These are phyloP conservation scores for Drosophila nigricruria DNA, from an alignment of 2,888 invertebrate species.

Conservation along the genomic window DNA sequence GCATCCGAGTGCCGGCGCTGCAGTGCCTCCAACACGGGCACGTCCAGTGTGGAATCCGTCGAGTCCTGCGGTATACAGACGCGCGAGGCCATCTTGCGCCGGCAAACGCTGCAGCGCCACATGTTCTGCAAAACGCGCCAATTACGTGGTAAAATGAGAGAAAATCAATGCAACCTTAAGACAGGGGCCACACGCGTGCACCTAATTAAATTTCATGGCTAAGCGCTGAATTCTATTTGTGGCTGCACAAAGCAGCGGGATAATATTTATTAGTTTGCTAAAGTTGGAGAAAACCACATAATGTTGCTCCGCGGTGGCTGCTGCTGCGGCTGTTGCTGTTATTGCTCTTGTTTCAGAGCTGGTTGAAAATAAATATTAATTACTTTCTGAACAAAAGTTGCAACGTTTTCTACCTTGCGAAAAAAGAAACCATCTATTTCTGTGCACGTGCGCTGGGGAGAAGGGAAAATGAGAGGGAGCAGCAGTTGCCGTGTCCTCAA, in stretches of 20 bases:
- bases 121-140: conserved; percentile 86
- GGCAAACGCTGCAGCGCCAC: conserved; percentile 96
- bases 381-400: conserved; percentile 71
- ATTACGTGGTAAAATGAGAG: conserved; percentile 29
- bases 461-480: background rate
- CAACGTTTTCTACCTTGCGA: conserved; percentile 17
- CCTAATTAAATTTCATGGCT: conserved; percentile 58
- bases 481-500: conserved; percentile 24
- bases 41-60: conserved; percentile 93
- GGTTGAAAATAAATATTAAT: conserved; percentile 75
- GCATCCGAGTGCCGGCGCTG: conserved; percentile 93
- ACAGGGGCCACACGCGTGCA: conserved; percentile 34
- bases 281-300: conserved; percentile 40
- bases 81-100: conserved; percentile 92
- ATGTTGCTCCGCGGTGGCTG: conserved; percentile 6
- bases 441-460: conserved; percentile 3
- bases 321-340: conserved; percentile 13
- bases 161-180: conserved; percentile 41
- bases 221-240: conserved; percentile 52
- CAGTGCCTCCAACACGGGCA: conserved; percentile 91
- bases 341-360: conserved; percentile 17
- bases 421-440: conserved; percentile 22
- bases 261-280: conserved; percentile 57
- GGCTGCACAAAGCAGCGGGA: conserved; percentile 36
- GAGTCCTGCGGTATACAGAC: conserved; percentile 92